A percentile compares a stretch with the other conserved stretches of the same genome.
These are phyloP conservation scores for Eurystomus glaucurus DNA, from an alignment of 2,797 vertebrate genomes.

Conservation along the genomic window DNA sequence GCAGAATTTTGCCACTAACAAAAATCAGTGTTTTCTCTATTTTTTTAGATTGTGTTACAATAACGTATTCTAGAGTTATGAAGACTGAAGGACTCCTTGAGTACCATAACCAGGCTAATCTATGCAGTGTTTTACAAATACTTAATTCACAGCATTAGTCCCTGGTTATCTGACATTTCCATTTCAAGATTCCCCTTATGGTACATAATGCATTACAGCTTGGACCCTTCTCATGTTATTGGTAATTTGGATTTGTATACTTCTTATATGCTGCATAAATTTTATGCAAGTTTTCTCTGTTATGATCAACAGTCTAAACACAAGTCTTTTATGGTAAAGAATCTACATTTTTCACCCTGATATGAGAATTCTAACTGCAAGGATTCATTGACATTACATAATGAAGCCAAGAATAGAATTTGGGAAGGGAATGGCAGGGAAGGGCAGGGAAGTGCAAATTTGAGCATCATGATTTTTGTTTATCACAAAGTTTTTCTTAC, in stretches of 20 bases:
- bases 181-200: not conserved
- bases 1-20: not conserved
- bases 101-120: not conserved
- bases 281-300: not conserved
- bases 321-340: not conserved
- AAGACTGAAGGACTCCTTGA: not conserved
- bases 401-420: not conserved
- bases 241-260: not conserved
- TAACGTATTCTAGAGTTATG: not conserved
- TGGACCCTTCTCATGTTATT: not conserved
- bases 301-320: not conserved
- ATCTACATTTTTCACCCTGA: not conserved
- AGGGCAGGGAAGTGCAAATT: not conserved
- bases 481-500: not conserved
- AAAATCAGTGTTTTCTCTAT: not conserved
- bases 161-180: not conserved
- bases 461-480: accelerated
- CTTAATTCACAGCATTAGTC: not conserved
- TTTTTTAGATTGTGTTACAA: not conserved
- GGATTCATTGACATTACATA: not conserved
- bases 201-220: not conserved
- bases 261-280: not conserved
- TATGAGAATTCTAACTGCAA: not conserved
- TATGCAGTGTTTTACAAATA: not conserved
- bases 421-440: not conserved